Evolutionary conservation across 2,797 vertebrate genomes (phyloP), one percentile per base, ranked within the genome.

Genomic region (Myotis findleyi): DNA sequence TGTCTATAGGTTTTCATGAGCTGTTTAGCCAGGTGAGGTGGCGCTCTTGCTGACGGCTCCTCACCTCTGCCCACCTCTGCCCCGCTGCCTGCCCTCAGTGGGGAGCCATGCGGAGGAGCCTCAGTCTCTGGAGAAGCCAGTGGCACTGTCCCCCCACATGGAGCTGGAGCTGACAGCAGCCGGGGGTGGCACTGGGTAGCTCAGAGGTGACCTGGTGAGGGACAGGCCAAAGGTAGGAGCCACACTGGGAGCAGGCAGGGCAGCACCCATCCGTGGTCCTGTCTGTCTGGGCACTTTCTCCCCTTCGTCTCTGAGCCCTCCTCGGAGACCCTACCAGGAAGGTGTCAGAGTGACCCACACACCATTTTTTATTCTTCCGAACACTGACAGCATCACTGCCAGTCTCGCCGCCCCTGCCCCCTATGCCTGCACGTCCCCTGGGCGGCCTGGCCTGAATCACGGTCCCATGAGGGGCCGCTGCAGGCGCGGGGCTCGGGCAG

Each of bases 391-490:
- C 38, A 36, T n/a, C 62, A 38, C 62, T 33, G 33, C 27, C 53
- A 16, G 79, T 33, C 72, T 41, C 53, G 7, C 68, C 36, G 62
- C 49, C 62, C 68, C n/a, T 80, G 79, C 91, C 77, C 73, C 77
- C 77, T 77, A 16, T 49, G 1, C 82, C 91, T 73, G 4, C 93
- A 20, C 93, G 85, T 76, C 69, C 23, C 41, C 41, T 2, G n/a
- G 53, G 55, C 96, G 95, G 95, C 97, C 96, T 94, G 53, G 13
- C n/a, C 5, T 4, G 8, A 16, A 64, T 72, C n/a, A 18, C 53
- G 14, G 1, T 27, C 53, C 66, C 51, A 30, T 18, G 68, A 64
- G 91, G 94, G 72, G 44, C 84, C 66, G 8, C 36, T 59, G 47
- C 33, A 38, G 95, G 87, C 0, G 11, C 7, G 90, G 83, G 66